Evolutionary conservation across 2,113 vertebrate genomes (phyloP).

Genomic region (Phyllostomus discolor): DNA sequence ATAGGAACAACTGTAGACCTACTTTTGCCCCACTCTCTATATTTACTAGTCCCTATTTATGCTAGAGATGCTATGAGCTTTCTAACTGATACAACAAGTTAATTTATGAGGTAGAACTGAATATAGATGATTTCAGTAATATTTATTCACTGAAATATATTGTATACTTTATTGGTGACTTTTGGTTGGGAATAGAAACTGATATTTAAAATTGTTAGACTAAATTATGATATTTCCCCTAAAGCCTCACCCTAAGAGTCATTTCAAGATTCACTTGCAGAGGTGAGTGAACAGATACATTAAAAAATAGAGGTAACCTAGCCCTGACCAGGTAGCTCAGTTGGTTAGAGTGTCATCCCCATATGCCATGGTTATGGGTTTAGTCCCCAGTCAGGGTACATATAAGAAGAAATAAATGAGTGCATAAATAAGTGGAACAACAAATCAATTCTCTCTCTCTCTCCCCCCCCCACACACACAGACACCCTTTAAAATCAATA

Average conservation of each 20-base stretch:
- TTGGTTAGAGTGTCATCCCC: neutral
- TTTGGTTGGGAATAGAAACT: neutral
- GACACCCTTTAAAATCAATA: too few relatives aligned
- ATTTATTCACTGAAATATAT: neutral
- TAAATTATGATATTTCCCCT: neutral
- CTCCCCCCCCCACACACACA: too few relatives aligned
- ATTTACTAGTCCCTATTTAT: neutral
- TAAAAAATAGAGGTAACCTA: neutral
- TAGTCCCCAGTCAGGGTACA: neutral
- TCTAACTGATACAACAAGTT: neutral
- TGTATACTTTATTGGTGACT: neutral
- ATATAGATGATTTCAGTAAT: fast-evolving
- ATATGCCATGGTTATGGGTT: neutral
- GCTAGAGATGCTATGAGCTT: neutral
- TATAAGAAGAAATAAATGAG: too few relatives aligned
- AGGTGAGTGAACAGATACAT: neutral
- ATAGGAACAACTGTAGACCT: neutral
- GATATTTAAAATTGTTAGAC: neutral
- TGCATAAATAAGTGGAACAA: too few relatives aligned
- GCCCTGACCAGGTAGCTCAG: neutral
- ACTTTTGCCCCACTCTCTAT: neutral
- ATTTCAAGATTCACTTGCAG: neutral
- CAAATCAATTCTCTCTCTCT: too few relatives aligned
- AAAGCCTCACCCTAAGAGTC: neutral
- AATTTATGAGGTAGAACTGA: conserved; percentile 31